A percentile compares a stretch with the other conserved stretches of the same genome.
Evolutionary conservation across 2,113 vertebrate genomes (phyloP).

Genomic region (Neodon shergylaensis): DNA sequence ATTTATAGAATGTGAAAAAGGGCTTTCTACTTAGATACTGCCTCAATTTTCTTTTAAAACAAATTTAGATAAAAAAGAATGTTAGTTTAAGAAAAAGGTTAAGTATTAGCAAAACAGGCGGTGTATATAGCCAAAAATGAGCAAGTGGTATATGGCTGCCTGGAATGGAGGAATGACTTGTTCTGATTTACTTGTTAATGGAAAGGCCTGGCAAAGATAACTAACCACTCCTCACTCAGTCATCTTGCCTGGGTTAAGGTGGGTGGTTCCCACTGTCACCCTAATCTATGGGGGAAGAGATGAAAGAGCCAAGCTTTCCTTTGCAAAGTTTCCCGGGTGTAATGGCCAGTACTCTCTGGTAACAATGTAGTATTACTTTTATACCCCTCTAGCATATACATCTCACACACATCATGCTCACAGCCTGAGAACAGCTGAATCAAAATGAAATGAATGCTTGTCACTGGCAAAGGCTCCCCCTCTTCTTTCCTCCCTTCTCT

Average conservation of each 20-base stretch:
- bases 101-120: neutral
- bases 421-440: neutral
- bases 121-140: neutral
- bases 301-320: neutral
- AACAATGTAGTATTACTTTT: neutral
- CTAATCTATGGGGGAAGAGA: too few relatives aligned
- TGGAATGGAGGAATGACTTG: neutral
- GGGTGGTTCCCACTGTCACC: neutral
- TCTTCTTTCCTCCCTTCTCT: neutral
- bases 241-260: neutral
- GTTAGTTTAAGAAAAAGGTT: neutral
- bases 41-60: constrained; percentile 18
- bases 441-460: neutral
- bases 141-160: neutral
- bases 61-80: neutral
- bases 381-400: neutral
- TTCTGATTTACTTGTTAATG: neutral
- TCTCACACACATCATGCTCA: neutral
- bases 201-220: neutral
- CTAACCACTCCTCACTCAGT: too few relatives aligned
- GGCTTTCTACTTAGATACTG: neutral
- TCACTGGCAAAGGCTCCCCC: neutral
- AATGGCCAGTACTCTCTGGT: neutral
- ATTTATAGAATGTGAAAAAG: neutral
- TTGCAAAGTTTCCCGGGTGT: neutral